Evolutionary conservation across 2,888 invertebrate genomes (phyloP), one percentile per base, ranked within the genome.

Genomic region (Dermolepida albohirtum): DNA sequence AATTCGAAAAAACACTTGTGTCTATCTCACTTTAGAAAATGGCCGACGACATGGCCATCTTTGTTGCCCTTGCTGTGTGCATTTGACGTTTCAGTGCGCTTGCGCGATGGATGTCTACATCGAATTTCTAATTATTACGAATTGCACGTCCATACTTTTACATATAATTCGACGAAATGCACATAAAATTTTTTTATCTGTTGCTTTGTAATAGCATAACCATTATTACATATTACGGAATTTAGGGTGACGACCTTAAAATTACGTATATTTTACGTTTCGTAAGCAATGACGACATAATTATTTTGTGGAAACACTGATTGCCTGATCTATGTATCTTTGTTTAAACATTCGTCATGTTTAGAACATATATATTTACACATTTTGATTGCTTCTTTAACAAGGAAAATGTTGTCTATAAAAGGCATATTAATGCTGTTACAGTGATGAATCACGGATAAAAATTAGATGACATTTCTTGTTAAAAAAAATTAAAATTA

Each of bases 1-100:
- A 81, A 76, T 73, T 72, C 71, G 72, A 66, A 78, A 82, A 82
- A 82, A 81, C 80, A 79, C 78, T 78, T 79, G 77, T 76, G 78
- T 84, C 83, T 82, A 79, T 84, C 84, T 84, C 84, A 81, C 83
- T 84, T 83, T 83, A 84, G 81, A 84, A 84, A 83, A 84, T 83
- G 83, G 84, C 82, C 79, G 82, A 82, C 79, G 80, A 80, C 82
- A 80, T 82, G 81, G 83, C 83, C 84, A 82, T 83, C 83, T 83
- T 83, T 82, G 82, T 83, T 81, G 78, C 77, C 78, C 80, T 77
- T 74, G 78, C 73, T 71, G 40, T 54, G 67, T 66, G 55, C 65
- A 57, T 57, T 65, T 40, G 49, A 16, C n/a, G 44, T 39, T 8
- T 12, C 4, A 54, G 7, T 66, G 65, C 72, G 72, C 72, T 47